These are phyloP conservation scores for Aegotheles bennettii DNA, from an alignment of 2,113 vertebrate species.

Conservation along the genomic window DNA sequence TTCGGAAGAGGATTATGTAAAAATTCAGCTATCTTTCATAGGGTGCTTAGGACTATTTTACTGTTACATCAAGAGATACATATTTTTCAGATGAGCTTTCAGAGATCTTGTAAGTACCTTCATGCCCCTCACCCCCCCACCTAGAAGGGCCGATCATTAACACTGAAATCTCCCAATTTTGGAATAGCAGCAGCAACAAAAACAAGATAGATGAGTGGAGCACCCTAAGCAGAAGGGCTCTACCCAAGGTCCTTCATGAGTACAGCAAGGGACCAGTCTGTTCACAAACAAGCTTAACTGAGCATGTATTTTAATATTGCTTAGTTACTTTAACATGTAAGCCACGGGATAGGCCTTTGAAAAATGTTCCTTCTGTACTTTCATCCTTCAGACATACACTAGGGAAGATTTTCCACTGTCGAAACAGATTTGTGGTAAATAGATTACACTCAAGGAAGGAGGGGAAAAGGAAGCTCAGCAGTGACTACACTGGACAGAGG, in stretches of 20 bases:
- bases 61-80: not conserved
- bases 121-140: accelerated
- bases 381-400: not conserved
- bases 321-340: not conserved
- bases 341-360: not conserved
- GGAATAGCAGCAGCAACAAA: not conserved
- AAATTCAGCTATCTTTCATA: not conserved
- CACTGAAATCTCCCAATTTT: not conserved
- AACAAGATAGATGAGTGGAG: not conserved
- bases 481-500: not conserved
- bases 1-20: not conserved
- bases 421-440: not conserved
- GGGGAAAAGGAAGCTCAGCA: not conserved
- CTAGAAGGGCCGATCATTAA: accelerated
- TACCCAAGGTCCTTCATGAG: not conserved
- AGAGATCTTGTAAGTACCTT: not conserved
- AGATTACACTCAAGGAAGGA: not conserved
- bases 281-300: not conserved
- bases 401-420: not conserved
- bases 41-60: not conserved
- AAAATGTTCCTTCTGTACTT: not conserved
- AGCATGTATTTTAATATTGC: not conserved
- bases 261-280: not conserved
- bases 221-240: not conserved
- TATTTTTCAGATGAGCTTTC: not conserved